A percentile compares a stretch with the other conserved stretches of the same genome.
Conservation (phyloP, 2,888 invertebrate species). For the Drosophila mulleri region DNA sequence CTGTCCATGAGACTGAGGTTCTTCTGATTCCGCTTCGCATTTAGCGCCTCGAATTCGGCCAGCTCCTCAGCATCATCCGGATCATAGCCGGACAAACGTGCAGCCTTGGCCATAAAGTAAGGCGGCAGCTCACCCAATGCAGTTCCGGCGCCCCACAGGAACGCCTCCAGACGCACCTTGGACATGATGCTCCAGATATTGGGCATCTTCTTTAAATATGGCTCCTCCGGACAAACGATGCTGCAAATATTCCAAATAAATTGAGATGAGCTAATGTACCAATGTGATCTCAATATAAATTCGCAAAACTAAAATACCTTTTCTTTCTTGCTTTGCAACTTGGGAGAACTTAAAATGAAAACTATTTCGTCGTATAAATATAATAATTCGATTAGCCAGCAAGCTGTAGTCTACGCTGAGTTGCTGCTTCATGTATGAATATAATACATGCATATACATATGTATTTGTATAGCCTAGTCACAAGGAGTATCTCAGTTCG, state of each 20-base stretch:
- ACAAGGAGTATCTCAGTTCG: not conserved
- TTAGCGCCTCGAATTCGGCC: constrained; percentile 90
- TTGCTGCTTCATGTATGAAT: not conserved
- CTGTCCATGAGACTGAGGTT: constrained; percentile 89
- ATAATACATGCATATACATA: not conserved
- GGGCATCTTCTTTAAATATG: constrained; percentile 88
- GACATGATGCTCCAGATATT: constrained; percentile 97
- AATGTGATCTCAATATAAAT: not conserved
- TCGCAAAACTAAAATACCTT: not conserved
- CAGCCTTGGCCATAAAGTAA: constrained; percentile 99
- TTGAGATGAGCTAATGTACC: not conserved
- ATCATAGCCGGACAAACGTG: constrained; percentile 89
- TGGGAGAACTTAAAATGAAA: not conserved
- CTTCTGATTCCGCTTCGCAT: constrained; percentile 87
- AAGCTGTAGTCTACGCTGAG: not conserved
- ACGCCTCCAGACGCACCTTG: constrained; percentile 97
- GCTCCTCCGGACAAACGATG: constrained; percentile 94
- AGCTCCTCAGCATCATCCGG: constrained; percentile 89
- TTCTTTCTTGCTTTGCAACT: too few species aligned
- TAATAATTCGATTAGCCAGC: not conserved
- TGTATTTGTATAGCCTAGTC: not conserved
- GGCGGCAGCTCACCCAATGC: constrained; percentile 99
- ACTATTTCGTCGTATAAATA: not conserved
- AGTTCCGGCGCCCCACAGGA: constrained; percentile 99
- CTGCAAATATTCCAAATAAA: constrained; percentile 86